These are phyloP conservation scores for Ostrea denselamellosa DNA, from an alignment of 1,140 invertebrate species.

Conservation along the genomic window DNA sequence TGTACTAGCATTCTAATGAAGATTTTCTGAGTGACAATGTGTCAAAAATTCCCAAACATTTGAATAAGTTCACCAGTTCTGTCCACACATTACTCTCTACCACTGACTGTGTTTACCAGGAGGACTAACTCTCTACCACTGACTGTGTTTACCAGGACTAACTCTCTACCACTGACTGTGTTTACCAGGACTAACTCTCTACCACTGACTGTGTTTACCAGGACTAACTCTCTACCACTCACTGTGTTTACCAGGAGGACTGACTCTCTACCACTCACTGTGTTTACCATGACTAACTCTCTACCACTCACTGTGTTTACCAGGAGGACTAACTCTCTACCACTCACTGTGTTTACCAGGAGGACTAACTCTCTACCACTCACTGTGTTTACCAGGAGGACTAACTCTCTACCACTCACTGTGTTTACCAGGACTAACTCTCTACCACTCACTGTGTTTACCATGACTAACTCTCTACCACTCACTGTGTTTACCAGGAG, in stretches of 20 bases:
- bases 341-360: background rate
- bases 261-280: background rate
- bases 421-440: too few relatives aligned
- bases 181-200: too few relatives aligned
- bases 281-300: too few relatives aligned
- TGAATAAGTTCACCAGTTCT: background rate
- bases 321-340: too few relatives aligned
- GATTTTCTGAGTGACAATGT: background rate
- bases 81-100: background rate
- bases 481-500: background rate
- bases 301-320: background rate
- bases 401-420: background rate
- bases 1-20: background rate
- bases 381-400: too few relatives aligned
- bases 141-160: too few relatives aligned
- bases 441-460: background rate
- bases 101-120: background rate
- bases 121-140: slow-evolving; percentile 60
- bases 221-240: background rate
- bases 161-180: background rate
- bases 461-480: too few relatives aligned
- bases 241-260: too few relatives aligned
- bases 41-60: background rate
- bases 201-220: background rate
- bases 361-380: too few relatives aligned